phyloP scores from a whole-genome alignment of 2,113 vertebrate species.

The Micronycteris hirsuta region DNA sequence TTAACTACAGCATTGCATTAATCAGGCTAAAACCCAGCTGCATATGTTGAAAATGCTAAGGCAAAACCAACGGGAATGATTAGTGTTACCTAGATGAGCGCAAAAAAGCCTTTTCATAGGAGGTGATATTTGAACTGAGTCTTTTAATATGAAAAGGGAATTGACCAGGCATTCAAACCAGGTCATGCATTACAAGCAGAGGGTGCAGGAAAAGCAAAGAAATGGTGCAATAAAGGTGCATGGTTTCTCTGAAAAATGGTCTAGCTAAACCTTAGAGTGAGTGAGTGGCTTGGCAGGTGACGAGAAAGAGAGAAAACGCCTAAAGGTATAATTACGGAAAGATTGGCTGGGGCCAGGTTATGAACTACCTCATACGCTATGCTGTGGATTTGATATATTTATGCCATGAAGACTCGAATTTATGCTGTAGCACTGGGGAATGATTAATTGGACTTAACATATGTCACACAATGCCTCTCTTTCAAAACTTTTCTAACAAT shows the following conservation, averaged over 20 bases:
- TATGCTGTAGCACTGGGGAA: background rate
- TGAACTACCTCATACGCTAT: background rate
- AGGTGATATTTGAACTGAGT: conserved; percentile 1
- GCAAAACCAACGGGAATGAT: background rate
- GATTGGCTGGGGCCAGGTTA: background rate
- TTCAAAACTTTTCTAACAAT: background rate
- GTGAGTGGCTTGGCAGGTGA: background rate
- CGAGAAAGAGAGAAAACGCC: background rate
- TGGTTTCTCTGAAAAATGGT: background rate
- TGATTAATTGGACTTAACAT: background rate
- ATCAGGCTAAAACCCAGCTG: background rate
- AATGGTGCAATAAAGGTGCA: background rate
- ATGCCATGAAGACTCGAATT: background rate
- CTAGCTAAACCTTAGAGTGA: background rate
- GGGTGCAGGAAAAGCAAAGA: background rate
- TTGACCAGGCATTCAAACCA: background rate
- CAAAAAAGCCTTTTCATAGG: background rate
- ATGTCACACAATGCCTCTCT: background rate
- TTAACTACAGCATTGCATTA: background rate
- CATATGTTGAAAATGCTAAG: background rate
- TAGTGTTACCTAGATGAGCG: background rate
- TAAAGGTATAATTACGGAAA: background rate
- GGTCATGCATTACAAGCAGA: background rate
- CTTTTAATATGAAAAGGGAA: background rate
- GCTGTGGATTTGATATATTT: background rate